Evolutionary conservation across 1,140 invertebrate species (phyloP).

Genomic region (Caenorhabditis tropicalis): DNA sequence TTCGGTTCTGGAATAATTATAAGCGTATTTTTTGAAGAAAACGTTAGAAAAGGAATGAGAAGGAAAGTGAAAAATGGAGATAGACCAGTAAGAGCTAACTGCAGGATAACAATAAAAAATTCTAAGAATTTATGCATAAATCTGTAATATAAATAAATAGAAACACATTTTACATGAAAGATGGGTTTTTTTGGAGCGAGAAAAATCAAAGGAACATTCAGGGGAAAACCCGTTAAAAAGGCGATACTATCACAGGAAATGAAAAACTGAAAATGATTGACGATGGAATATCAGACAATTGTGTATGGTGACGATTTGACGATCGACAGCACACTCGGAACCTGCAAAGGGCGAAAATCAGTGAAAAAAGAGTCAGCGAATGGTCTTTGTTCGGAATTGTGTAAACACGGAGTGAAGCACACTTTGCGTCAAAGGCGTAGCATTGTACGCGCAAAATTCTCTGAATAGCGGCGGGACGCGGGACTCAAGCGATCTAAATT

Average conservation of each 20-base stretch:
- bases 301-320: slow-evolving; percentile 32
- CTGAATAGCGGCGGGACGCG: too few relatives aligned
- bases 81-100: too few relatives aligned
- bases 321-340: slow-evolving; percentile 42
- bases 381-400: slow-evolving; percentile 26
- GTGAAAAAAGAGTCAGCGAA: slow-evolving; percentile 16
- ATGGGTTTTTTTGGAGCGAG: not conserved
- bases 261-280: not conserved
- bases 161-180: slow-evolving; percentile 30
- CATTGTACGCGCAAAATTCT: not conserved
- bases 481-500: too few relatives aligned
- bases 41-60: too few relatives aligned
- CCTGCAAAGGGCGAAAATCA: slow-evolving; percentile 44
- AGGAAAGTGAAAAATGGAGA: too few relatives aligned
- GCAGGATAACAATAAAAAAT: too few relatives aligned
- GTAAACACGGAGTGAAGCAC: not conserved
- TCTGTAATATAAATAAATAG: not conserved
- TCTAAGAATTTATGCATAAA: slow-evolving; percentile 13
- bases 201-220: not conserved
- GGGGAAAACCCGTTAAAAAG: not conserved
- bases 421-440: not conserved
- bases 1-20: slow-evolving; percentile 36
- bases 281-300: not conserved
- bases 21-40: not conserved
- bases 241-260: slow-evolving; percentile 8